phyloP scores from a whole-genome alignment of 2,797 vertebrate species.

The Pangasius larnaudii region DNA sequence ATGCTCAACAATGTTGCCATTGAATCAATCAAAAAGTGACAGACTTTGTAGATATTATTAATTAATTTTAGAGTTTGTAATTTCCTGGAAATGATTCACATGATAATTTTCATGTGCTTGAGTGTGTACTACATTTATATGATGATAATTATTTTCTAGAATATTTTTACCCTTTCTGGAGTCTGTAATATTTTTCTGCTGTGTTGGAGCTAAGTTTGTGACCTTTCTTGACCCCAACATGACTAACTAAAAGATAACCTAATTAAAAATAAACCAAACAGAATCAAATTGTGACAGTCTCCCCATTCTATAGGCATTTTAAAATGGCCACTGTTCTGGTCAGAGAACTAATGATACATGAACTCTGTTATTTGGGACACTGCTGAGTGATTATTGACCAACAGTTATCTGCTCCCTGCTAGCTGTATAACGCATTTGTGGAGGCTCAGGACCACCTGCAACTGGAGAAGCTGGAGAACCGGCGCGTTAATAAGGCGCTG shows the following conservation, averaged over 20 bases:
- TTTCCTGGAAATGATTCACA: not conserved
- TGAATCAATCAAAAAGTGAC: not conserved
- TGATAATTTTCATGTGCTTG: not conserved
- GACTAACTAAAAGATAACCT: not conserved
- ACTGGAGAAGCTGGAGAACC: conserved; percentile 89
- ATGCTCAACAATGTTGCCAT: not conserved
- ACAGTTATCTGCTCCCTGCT: conserved; percentile 10
- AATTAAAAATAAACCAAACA: not conserved
- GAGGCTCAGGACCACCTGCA: conserved; percentile 92
- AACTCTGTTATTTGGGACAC: not conserved
- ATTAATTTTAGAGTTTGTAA: not conserved
- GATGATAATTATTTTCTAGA: not conserved
- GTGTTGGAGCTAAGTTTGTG: not conserved
- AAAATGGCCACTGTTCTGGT: not conserved
- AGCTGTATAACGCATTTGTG: conserved; percentile 94
- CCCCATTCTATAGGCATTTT: too few species aligned
- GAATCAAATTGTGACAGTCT: too few species aligned
- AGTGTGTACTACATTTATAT: not conserved
- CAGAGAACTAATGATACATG: not conserved
- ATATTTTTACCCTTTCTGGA: not conserved
- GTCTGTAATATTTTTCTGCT: not conserved
- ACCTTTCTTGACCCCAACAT: not conserved
- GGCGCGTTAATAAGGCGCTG: conserved; percentile 87
- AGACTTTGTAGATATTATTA: not conserved
- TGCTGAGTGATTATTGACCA: not conserved